Conservation (phyloP, 2,113 vertebrate genomes). For the Notarius lentiginosus region DNA sequence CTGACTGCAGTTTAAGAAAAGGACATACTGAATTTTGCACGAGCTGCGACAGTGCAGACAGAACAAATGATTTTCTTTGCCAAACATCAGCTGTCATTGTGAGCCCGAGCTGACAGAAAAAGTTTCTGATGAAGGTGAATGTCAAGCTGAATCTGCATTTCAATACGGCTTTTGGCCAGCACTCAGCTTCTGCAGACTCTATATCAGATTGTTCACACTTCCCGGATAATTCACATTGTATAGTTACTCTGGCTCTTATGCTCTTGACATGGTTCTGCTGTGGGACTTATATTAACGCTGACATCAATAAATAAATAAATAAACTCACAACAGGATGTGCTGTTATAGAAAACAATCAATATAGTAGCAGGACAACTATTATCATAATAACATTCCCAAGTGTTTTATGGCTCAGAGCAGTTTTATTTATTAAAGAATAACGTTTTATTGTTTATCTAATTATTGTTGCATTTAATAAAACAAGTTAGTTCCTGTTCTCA, state of each 20-base stretch:
- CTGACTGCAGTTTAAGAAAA: constrained; percentile 1
- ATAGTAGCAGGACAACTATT: not conserved
- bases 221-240: not conserved
- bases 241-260: not conserved
- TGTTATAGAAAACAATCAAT: not conserved
- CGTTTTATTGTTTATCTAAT: not conserved
- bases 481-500: too few relatives aligned
- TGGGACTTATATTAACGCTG: not conserved
- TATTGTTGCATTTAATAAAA: too few relatives aligned
- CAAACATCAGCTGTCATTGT: not conserved
- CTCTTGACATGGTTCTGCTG: not conserved
- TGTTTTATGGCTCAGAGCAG: not conserved
- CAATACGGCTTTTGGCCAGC: not conserved
- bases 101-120: not conserved
- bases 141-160: not conserved
- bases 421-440: not conserved
- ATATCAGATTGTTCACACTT: not conserved
- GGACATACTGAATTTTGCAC: not conserved
- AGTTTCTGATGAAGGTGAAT: not conserved
- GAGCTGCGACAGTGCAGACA: not conserved
- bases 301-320: not conserved
- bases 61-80: not conserved
- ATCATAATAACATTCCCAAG: not conserved
- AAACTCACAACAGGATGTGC: not conserved
- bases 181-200: not conserved